phyloP scores from a whole-genome alignment of 2,888 invertebrate species.

The Ormyrus labotus region DNA sequence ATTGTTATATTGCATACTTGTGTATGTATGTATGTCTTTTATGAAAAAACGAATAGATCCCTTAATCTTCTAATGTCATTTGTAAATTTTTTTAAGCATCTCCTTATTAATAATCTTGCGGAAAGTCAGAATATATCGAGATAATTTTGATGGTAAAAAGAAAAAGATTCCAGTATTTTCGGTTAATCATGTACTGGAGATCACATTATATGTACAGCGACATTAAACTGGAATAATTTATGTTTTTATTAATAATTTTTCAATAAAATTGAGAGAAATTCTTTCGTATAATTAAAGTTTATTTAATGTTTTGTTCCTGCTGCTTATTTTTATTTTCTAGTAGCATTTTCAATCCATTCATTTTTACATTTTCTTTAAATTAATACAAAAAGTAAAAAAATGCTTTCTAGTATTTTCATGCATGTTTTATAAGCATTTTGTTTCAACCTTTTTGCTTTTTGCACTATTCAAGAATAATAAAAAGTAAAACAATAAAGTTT shows the following conservation, averaged over 20 bases:
- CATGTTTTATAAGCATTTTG: no score
- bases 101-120: conserved; percentile 31
- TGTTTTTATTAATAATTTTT: conserved; percentile 70
- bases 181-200: conserved; percentile 28
- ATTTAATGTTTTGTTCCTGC: not conserved
- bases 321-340: no score
- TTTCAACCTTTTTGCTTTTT: no score
- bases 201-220: conserved; percentile 56
- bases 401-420: no score
- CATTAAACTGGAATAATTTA: conserved; percentile 67
- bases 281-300: conserved; percentile 38
- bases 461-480: no score
- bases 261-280: conserved; percentile 66
- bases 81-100: conserved; percentile 49
- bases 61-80: conserved; percentile 45
- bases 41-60: conserved; percentile 43
- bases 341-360: no score
- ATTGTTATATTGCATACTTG: conserved; percentile 50
- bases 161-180: conserved; percentile 41
- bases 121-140: conserved; percentile 17
- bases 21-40: conserved; percentile 46
- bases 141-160: conserved; percentile 32
- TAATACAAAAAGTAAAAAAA: no score
- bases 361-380: no score
- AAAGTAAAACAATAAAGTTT: no score